Base-by-base conservation (phyloP, 1,140 invertebrate genomes). In the Chrysopa pallens region DNA sequence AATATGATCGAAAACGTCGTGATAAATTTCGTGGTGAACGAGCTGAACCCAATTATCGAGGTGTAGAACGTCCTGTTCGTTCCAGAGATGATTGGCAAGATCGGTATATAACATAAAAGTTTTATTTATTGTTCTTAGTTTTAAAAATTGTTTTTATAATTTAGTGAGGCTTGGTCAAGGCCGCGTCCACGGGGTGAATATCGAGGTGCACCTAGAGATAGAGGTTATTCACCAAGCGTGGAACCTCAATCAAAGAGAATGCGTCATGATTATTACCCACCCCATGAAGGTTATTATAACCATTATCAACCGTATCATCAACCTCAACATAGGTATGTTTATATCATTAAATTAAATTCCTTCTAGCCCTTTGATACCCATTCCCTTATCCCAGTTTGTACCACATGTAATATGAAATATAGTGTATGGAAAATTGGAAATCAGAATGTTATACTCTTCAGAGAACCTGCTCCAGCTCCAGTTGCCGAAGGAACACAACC, bases 11-110 rank as follows among this genome's bases (percentile, higher is more conserved):
- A 23, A 88, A 90, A 56, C 64, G 85, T 36, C 68, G 87, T 29
- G 86, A 91, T 52, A 91, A 91, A 58, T 91, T 91, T 54, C 72
- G 85, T 39, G 86, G 85, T 7, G 86, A 91, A 68, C 69, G 86
- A 47, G 76, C 77, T 43, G 78, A 79, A 4, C 84, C 83, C 46
- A 83, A 76, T 46, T 82, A 81, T 51, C 68, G 81, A 50, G 74
- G 80, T 46, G 74, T 80, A 15, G 70, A 84, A 36, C 65, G 82
- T 42, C 73, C 80, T 31, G 78, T 82, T 44, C 67, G 81, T 37
- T 63, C 46, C 39, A 68, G 80, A 36, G 82, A 85, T 54, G 80
- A 84, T 39, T 85, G 82, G 81, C 65, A 74, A 6, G 82, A 84
- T 47, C 68, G 73, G 72, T 76, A 63, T 50, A 43, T 48, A 43